Conservation (phyloP, 2,888 invertebrate species). For the Ptilodon capucinus region DNA sequence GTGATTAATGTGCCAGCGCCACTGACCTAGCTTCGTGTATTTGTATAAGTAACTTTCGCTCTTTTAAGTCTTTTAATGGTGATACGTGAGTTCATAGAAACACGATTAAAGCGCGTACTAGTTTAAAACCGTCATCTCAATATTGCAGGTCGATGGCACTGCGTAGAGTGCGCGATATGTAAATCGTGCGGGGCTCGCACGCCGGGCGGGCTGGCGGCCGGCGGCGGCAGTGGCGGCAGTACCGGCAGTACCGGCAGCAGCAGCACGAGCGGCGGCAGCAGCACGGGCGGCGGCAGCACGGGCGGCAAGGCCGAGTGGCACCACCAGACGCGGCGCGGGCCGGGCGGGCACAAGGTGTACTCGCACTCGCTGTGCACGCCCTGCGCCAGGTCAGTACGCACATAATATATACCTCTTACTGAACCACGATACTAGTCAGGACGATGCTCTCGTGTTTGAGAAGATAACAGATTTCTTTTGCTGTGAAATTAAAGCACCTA, state of each 20-base stretch:
- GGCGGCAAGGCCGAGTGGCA: conserved; percentile 66
- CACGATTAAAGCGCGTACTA: not conserved
- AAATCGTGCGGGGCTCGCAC: conserved; percentile 83
- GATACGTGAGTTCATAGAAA: too few species aligned
- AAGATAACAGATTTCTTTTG: too few species aligned
- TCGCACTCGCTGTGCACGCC: conserved; percentile 86
- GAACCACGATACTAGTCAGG: not conserved
- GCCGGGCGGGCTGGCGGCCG: conserved; percentile 40
- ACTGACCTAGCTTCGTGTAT: too few species aligned
- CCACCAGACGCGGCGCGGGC: conserved; percentile 76
- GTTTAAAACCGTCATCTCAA: not conserved
- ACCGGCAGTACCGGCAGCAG: not conserved
- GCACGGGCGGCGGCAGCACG: not conserved
- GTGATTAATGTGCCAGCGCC: too few species aligned
- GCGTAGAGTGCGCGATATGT: conserved; percentile 89
- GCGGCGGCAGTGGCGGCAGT: not conserved
- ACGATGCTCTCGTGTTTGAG: not conserved
- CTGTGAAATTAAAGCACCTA: too few species aligned
- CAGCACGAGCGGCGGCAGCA: not conserved
- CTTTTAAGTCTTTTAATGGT: too few species aligned
- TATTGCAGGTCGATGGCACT: conserved; percentile 90
- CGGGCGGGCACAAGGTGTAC: conserved; percentile 76
- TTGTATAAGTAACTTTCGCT: too few species aligned
- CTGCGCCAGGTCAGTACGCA: conserved; percentile 83
- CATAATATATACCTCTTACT: not conserved